These are phyloP conservation scores for Dendroctonus ponderosae DNA, from an alignment of 1,140 invertebrate genomes.

Conservation along the genomic window DNA sequence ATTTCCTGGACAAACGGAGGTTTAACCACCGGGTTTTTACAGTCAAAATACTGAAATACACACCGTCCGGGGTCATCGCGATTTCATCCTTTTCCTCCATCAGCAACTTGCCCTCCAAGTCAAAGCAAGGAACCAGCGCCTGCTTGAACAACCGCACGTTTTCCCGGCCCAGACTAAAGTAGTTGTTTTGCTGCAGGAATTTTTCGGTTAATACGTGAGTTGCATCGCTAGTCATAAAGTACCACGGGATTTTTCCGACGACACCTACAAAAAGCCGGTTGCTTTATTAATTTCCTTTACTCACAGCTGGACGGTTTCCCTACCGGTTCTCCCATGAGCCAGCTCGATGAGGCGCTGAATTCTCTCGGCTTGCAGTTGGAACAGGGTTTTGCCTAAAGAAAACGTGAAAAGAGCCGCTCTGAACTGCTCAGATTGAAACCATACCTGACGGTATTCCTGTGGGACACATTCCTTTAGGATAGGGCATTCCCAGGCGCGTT, in stretches of 20 bases:
- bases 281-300: background rate
- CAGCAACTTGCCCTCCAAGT: slow-evolving; percentile 92
- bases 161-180: slow-evolving; percentile 82
- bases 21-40: background rate
- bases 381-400: slow-evolving; percentile 86
- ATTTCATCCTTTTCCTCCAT: slow-evolving; percentile 77
- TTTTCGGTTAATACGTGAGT: slow-evolving; percentile 82
- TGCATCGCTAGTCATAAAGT: slow-evolving; percentile 97
- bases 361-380: slow-evolving; percentile 93
- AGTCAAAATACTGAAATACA: background rate
- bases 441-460: slow-evolving; percentile 70
- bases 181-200: slow-evolving; percentile 80
- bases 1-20: slow-evolving; percentile 56
- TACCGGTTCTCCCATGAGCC: slow-evolving; percentile 65
- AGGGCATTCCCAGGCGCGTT: slow-evolving; percentile 88
- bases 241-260: slow-evolving; percentile 77
- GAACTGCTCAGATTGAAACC: slow-evolving; percentile 1
- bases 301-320: background rate
- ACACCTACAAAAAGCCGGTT: slow-evolving; percentile 45
- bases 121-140: slow-evolving; percentile 89
- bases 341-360: slow-evolving; percentile 78
- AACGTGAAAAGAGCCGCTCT: slow-evolving; percentile 72
- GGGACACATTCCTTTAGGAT: slow-evolving; percentile 97
- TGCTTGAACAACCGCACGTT: slow-evolving; percentile 92
- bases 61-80: slow-evolving; percentile 89